Evolutionary conservation across 2,113 vertebrate genomes (phyloP), one percentile per base, ranked within the genome.

Genomic region (Clinocottus analis): DNA sequence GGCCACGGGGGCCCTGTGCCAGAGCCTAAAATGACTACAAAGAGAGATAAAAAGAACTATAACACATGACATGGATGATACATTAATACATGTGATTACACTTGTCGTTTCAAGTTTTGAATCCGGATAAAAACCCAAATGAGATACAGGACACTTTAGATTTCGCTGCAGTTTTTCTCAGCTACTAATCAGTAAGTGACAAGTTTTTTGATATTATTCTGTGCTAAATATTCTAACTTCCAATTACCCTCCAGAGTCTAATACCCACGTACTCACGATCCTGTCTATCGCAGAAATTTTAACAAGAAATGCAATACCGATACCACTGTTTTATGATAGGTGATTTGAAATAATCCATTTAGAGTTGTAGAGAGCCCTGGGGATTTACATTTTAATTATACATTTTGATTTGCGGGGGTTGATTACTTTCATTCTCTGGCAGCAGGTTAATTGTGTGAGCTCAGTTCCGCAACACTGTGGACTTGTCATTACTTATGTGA

Each of bases 331-430:
- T 89, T 83, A 88, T 87, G 79, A 84, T 87, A 84, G 79, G 87
- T 90, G 83, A 90, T 90, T 93, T 77, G 59, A 81, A 87, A 90
- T 84, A 87, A 88, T 90, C 84, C 75, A 75, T 88, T 90, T 75
- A 82, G 82, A 86, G 69, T 71, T 79, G 25, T 33, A 27, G 77
- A 84, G 67, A 85, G 70, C 83, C 83, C 63, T 16, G 70, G 85
- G 83, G 77, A 93, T 92, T 92, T 90, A 89, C 90, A 92, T 93
- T 92, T 92, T 91, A 91, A 92, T 92, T 90, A 88, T 86, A 85
- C 77, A 71, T 84, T 91, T 88, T 87, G 89, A 91, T 91, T 91
- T 43, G 55, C 85, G 13, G 75, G 68, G 69, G 53, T 89, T 93
- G 90, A 93, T 92, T 89, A 91, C 86, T 90, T 88, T 85, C 77